Base-by-base conservation (phyloP, 37 sponge, comb jelly and placozoan species). In the Axinella damicornis region DNA sequence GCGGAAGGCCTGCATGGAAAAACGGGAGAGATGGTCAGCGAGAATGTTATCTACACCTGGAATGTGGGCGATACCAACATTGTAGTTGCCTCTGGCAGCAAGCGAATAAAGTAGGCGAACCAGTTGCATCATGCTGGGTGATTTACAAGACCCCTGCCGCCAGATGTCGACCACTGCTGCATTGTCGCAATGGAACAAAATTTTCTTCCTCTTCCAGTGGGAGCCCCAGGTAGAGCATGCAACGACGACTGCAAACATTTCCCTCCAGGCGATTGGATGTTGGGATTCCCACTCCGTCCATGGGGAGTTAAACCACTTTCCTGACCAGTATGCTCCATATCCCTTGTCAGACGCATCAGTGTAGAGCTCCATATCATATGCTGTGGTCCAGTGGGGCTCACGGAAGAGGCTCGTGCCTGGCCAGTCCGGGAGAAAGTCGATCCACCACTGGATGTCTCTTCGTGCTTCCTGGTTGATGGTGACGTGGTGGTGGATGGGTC, bases 401-500 rank as follows among this genome's bases (percentile, higher is more conserved):
- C 65, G 69, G 0, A 82, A 28, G 25, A 72, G n/a, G 1, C 58
- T 30, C n/a, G 22, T 53, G 17, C 84, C 90, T 21, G 28, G 53
- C 90, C 84, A 89, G 24, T 18, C n/a, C n/a, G 65, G 74, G 28
- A 83, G 73, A 53, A 89, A 74, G 5, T 34, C n/a, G 17, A 24
- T 28, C 89, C 89, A 89, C 89, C 89, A 82, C 37, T 69, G 62
- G 39, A 89, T 24, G 67, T 89, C 89, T 30, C 53, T 25, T 20
- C 72, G 35, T 17, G 83, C 74, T 40, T 89, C 83, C 15, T 19
- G 12, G 33, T 53, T 74, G 17, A 89, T 30, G 19, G 53, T 20
- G 52, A 89, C 54, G 32, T 36, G 53, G 78, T 83, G 60, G 41
- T 82, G 63, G 28, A 77, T 53, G 16, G 28, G 34, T 1, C 30